phyloP scores from a whole-genome alignment of 2,113 vertebrate genomes.

The Pygathrix nemaeus region DNA sequence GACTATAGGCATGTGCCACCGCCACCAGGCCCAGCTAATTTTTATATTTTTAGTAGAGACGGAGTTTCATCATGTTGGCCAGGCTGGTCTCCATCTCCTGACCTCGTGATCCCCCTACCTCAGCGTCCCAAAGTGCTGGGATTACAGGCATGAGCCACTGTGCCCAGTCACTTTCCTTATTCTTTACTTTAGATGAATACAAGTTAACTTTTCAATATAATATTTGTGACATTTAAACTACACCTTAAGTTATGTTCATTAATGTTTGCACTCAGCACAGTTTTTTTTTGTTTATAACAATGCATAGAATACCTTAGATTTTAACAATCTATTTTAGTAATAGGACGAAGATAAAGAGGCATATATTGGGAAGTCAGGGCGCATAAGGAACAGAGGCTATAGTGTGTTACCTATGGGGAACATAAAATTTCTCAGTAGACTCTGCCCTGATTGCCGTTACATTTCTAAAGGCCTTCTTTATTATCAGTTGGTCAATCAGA shows the following conservation, averaged over 20 bases:
- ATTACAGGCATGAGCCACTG: no score
- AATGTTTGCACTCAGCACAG: not conserved
- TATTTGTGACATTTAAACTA: slow-evolving; percentile 11
- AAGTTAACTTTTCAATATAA: not conserved
- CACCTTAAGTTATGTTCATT: not conserved
- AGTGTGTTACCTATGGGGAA: not conserved
- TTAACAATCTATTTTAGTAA: not conserved
- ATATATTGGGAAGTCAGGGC: not conserved
- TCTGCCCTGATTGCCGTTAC: not conserved
- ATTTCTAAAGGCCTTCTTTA: slow-evolving; percentile 1
- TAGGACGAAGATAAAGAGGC: not conserved
- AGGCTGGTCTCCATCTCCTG: no score
- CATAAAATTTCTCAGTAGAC: not conserved
- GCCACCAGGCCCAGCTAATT: no score
- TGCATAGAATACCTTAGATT: not conserved
- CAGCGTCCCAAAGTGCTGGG: no score
- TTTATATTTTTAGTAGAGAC: no score
- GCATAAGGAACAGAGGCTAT: not conserved
- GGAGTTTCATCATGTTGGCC: no score
- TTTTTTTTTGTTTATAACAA: not conserved
- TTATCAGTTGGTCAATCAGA: not conserved
- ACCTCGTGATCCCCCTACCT: no score
- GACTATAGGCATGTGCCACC: no score
- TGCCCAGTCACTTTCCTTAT: not conserved
- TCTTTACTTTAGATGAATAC: not conserved